Percentiles rank a stretch among this genome's conserved stretches.
Evolutionary conservation across 53 echinoderm and acorn worm species (phyloP).

Genomic region (Patiria pectinifera): DNA sequence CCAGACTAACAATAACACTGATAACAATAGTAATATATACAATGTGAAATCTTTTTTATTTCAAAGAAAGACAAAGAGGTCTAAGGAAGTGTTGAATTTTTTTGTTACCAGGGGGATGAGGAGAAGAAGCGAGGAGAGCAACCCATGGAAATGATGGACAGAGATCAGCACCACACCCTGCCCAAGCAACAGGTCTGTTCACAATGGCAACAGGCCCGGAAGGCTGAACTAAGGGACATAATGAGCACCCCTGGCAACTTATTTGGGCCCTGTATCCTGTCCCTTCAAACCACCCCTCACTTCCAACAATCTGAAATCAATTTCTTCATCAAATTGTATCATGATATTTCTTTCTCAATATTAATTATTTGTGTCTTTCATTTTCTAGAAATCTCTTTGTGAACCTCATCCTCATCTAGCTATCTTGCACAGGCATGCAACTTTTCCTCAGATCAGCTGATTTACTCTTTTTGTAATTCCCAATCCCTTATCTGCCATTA

Average conservation of each 20-base stretch:
- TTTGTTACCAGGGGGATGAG: slow-evolving; percentile 76
- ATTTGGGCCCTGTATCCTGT: too few relatives aligned
- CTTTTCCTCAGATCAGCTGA: background rate
- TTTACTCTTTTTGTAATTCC: too few relatives aligned
- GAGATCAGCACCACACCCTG: slow-evolving; percentile 76
- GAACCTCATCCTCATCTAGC: background rate
- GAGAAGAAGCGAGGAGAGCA: slow-evolving; percentile 82
- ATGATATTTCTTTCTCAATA: background rate
- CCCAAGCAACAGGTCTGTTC: slow-evolving; percentile 83
- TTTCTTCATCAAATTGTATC: too few relatives aligned
- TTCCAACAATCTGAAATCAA: too few relatives aligned
- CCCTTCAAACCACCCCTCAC: too few relatives aligned
- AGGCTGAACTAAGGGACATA: too few relatives aligned
- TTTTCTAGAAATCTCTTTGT: background rate
- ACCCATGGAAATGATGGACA: slow-evolving; percentile 87
- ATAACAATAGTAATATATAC: too few relatives aligned
- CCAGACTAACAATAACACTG: background rate
- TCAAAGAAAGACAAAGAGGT: background rate
- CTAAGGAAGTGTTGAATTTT: background rate
- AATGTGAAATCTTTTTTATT: background rate
- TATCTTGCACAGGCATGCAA: background rate
- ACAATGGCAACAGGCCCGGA: too few relatives aligned
- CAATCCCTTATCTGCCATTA: too few relatives aligned
- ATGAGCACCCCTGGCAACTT: too few relatives aligned
- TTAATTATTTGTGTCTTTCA: background rate